Percentiles rank a stretch among this genome's conserved stretches.
Evolutionary conservation across 1,140 invertebrate species (phyloP).

Genomic region (Eulimnadia texana): DNA sequence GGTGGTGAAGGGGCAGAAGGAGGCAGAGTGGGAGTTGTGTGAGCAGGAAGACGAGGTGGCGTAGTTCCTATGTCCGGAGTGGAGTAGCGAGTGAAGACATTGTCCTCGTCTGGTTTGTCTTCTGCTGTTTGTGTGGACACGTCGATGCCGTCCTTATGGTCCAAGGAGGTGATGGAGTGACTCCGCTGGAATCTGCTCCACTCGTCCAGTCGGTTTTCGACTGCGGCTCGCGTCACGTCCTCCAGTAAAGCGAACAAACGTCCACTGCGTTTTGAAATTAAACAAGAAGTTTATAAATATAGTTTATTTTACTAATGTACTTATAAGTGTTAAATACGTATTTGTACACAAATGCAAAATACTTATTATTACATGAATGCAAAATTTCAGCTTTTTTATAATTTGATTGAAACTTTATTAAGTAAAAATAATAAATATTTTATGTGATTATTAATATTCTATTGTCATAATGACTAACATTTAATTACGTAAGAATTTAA

Average conservation of each 20-base stretch:
- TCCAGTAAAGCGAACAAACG: constrained; percentile 24
- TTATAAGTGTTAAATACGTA: too few relatives aligned
- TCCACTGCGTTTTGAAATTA: constrained; percentile 14
- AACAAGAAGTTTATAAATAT: neutral
- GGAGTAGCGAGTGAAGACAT: neutral
- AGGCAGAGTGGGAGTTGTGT: neutral
- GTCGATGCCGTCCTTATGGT: neutral
- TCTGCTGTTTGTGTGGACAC: neutral
- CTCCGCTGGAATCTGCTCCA: neutral
- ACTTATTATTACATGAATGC: too few relatives aligned
- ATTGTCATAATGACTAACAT: too few relatives aligned
- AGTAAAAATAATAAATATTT: too few relatives aligned
- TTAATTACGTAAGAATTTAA: too few relatives aligned
- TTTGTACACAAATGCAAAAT: too few relatives aligned
- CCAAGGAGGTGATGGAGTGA: constrained; percentile 11
- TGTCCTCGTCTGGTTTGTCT: neutral
- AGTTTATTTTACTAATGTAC: neutral
- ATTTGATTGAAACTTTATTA: too few relatives aligned
- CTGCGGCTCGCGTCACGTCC: constrained; percentile 22
- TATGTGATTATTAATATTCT: too few relatives aligned
- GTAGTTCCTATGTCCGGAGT: neutral
- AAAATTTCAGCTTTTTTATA: too few relatives aligned
- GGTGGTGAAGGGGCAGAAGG: constrained; percentile 14
- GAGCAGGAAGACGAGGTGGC: neutral
- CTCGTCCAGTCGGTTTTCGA: constrained; percentile 21